phyloP scores from a whole-genome alignment of 2,797 vertebrate species.

The Psittacula derbiana region DNA sequence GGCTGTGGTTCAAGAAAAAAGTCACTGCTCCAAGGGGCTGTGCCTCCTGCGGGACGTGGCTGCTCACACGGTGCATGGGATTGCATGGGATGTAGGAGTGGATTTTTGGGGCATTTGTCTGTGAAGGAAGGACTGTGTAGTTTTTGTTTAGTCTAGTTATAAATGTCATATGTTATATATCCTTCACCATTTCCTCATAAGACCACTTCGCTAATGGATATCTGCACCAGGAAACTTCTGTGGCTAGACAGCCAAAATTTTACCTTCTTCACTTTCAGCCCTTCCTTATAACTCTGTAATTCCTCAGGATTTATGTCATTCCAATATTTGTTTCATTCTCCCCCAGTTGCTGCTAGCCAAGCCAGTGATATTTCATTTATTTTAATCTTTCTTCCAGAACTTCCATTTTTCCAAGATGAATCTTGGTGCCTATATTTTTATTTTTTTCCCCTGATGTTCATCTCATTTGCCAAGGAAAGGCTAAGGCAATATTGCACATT shows the following conservation, averaged over 20 bases:
- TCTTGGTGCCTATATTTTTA: neutral
- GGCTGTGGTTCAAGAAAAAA: neutral
- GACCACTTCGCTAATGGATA: neutral
- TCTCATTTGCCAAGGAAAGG: constrained; percentile 25
- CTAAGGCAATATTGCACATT: neutral
- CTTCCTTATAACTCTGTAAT: constrained; percentile 38
- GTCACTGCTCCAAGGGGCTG: neutral
- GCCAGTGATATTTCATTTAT: constrained; percentile 63
- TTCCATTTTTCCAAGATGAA: constrained; percentile 58
- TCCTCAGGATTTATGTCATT: constrained; percentile 68
- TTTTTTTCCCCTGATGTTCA: neutral
- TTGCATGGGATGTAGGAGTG: neutral
- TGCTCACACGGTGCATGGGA: neutral
- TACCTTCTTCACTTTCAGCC: constrained; percentile 63
- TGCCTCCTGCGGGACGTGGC: neutral
- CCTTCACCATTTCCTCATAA: constrained; percentile 49
- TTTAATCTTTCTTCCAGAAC: constrained; percentile 68
- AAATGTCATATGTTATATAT: constrained; percentile 30
- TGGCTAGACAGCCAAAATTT: constrained; percentile 55
- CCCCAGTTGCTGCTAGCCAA: constrained; percentile 44
- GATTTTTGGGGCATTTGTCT: neutral
- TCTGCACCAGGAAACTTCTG: constrained; percentile 53
- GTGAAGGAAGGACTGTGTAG: constrained; percentile 1
- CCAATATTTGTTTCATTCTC: constrained; percentile 58
- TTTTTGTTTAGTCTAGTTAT: constrained; percentile 57